These are phyloP conservation scores for Anomalospiza imberbis DNA, from an alignment of 2,797 vertebrate genomes.

Conservation along the genomic window DNA sequence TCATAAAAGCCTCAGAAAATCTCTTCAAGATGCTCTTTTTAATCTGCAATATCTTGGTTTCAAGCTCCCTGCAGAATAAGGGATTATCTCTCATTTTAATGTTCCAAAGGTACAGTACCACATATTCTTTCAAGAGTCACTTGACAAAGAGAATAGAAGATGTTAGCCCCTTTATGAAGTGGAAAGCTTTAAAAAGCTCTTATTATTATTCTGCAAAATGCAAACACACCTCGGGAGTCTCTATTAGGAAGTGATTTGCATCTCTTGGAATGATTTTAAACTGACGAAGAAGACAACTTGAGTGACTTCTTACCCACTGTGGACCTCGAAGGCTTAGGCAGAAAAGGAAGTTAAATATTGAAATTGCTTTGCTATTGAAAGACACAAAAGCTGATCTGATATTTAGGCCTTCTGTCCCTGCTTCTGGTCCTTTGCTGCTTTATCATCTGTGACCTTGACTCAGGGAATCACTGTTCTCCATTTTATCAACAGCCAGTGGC, in stretches of 20 bases:
- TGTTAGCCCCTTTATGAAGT: not conserved
- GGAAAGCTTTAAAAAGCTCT: not conserved
- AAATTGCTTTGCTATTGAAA: slow-evolving; percentile 55
- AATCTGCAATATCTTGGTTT: not conserved
- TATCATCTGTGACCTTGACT: slow-evolving; percentile 70
- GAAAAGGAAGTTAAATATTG: slow-evolving; percentile 61
- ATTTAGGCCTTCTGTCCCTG: slow-evolving; percentile 45
- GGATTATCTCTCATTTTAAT: not conserved
- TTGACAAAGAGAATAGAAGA: slow-evolving; percentile 13
- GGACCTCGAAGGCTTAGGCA: not conserved
- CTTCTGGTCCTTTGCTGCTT: slow-evolving; percentile 62
- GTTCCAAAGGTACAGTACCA: not conserved
- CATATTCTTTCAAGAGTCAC: slow-evolving; percentile 6
- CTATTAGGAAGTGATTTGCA: slow-evolving; percentile 1
- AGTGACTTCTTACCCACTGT: slow-evolving; percentile 40
- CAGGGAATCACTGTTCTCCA: slow-evolving; percentile 49
- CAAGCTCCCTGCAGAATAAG: slow-evolving; percentile 3
- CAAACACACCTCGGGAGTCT: slow-evolving; percentile 45
- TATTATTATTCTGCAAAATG: slow-evolving; percentile 51
- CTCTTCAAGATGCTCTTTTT: slow-evolving; percentile 21
- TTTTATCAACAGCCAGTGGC: slow-evolving; percentile 61
- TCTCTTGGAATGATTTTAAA: slow-evolving; percentile 37
- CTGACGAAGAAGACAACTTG: not conserved
- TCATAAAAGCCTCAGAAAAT: not conserved
- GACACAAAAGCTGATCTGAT: slow-evolving; percentile 43